Percentiles rank a stretch among this genome's conserved stretches.
phyloP scores from a whole-genome alignment of 2,888 invertebrate genomes.

The Opisthograptis luteolata region DNA sequence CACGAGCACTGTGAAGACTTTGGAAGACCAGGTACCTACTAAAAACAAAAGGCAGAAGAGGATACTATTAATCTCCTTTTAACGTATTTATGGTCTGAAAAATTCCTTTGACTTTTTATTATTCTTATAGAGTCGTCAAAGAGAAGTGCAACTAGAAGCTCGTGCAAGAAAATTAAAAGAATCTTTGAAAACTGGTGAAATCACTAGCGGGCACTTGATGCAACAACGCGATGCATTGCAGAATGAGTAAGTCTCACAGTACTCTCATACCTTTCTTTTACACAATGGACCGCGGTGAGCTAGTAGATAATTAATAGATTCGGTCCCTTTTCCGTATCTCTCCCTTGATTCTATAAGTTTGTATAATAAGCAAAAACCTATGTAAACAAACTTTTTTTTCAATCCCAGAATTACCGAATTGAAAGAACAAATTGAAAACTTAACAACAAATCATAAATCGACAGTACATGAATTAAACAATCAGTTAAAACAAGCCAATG shows the following conservation, averaged over 20 bases:
- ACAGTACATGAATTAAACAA: constrained; percentile 56
- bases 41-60: not conserved
- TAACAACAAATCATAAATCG: constrained; percentile 57
- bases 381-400: not conserved
- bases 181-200: constrained; percentile 73
- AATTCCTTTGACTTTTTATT: not conserved
- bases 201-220: constrained; percentile 61
- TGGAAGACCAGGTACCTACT: constrained; percentile 73
- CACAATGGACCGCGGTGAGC: too few relatives aligned
- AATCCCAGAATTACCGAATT: constrained; percentile 57
- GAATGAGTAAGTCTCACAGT: constrained; percentile 64
- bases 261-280: too few relatives aligned
- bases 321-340: too few relatives aligned
- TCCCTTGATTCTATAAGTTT: too few relatives aligned
- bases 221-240: constrained; percentile 70
- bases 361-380: too few relatives aligned
- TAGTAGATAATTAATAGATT: too few relatives aligned
- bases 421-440: constrained; percentile 63
- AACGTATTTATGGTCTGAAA: too few relatives aligned
- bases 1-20: constrained; percentile 68
- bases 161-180: constrained; percentile 76
- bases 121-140: constrained; percentile 70
- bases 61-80: not conserved
- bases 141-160: constrained; percentile 72
- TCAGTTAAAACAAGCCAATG: constrained; percentile 59